Base-by-base conservation (phyloP, 2,888 invertebrate species). In the Acrobasis suavella region DNA sequence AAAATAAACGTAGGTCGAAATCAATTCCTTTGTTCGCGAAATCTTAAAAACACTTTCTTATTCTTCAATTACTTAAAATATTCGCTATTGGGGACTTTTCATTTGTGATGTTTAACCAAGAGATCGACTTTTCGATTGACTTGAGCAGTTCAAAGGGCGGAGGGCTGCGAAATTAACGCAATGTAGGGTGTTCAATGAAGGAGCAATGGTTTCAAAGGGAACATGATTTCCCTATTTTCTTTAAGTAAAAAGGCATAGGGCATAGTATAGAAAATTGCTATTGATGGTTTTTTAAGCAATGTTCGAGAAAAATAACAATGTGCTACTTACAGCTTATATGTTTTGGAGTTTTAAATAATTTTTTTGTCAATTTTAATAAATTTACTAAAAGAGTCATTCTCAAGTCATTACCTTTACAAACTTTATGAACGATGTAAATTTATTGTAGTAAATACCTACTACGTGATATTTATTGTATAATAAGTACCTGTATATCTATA, bases 111-210 rank as follows among this genome's bases (percentile, higher is more conserved):
- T 91, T 91, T 91, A 91, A 90, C 90, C 87, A 86, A 87, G 85
- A 87, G 86, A 87, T 89, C 87, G 89, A 86, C 87, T 90, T 91
- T 85, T 86, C 91, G 89, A 88, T 89, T 90, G 90, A 90, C 86
- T 89, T 86, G 91, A 89, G 86, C 83, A 80, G 86, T 85, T 91
- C 91, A 91, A 91, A 91, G 90, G 87, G 82, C 83, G 80, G 74
- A 81, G 89, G 88, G 84, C 73, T 74, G 72, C 72, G 69, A 80
- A 89, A 91, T 91, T 91, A 91, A 87, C 86, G 86, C 85, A 81
- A 80, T 80, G 83, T 81, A 79, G 89, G 88, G 89, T 85, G 89
- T 85, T 87, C 89, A 84, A 78, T 83, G 83, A 79, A 86, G 86
- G 83, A 85, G 81, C 80, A 77, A 76, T 78, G 71, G 73, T 84